A percentile compares a stretch with the other conserved stretches of the same genome.
Evolutionary conservation across 2,113 vertebrate genomes (phyloP).

Genomic region (Dicerorhinus sumatrensis): DNA sequence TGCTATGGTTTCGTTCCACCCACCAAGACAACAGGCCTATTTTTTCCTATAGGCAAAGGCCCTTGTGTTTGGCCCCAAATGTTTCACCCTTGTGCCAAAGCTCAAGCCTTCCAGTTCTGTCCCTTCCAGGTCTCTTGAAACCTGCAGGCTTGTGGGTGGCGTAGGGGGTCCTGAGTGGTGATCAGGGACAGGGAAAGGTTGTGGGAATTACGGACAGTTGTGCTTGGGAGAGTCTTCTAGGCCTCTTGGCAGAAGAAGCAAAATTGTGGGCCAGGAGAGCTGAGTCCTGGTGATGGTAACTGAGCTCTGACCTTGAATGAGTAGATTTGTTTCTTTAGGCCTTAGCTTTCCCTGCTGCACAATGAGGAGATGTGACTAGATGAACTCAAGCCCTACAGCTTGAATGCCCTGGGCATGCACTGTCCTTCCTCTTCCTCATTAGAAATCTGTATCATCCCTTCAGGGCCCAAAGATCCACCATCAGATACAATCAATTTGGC

Average conservation of each 20-base stretch:
- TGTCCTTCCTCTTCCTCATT: background rate
- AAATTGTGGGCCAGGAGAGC: background rate
- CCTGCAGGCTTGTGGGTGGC: background rate
- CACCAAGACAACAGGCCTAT: conserved; percentile 62
- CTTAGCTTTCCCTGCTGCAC: background rate
- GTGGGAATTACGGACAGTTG: background rate
- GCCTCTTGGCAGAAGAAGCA: background rate
- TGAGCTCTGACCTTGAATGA: background rate
- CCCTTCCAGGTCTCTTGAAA: conserved; percentile 7
- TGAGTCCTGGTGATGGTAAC: background rate
- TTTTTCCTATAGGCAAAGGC: conserved; percentile 65
- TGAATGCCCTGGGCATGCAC: background rate
- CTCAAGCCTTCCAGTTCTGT: conserved; percentile 36
- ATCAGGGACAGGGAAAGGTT: background rate
- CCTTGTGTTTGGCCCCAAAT: conserved; percentile 47
- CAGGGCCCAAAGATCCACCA: background rate
- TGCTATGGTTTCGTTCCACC: conserved; percentile 56
- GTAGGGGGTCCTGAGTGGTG: background rate
- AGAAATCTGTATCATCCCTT: background rate
- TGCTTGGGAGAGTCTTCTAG: background rate
- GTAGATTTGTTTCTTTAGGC: background rate
- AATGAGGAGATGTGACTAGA: background rate
- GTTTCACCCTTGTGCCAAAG: background rate
- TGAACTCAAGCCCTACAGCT: background rate
- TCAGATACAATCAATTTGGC: background rate